Base-by-base conservation (phyloP, 2,113 vertebrate genomes). In the Galeopterus variegatus region DNA sequence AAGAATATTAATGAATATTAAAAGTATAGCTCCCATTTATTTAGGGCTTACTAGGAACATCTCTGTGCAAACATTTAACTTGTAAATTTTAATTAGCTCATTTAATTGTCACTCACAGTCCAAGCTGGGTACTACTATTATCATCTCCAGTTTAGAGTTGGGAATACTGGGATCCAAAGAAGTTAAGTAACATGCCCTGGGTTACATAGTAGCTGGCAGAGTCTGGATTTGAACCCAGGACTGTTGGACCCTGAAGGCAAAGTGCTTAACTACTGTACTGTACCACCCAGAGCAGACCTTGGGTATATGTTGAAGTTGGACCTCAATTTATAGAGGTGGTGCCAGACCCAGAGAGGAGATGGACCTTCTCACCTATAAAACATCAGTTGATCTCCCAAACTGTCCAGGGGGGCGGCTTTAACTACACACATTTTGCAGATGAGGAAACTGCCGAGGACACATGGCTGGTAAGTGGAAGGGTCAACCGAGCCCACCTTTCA, bases 181-280 rank as follows among this genome's bases (percentile, higher is more conserved):
- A 3, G 21, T 18, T 17, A 41, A 12, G 26, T n/a, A 6, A 50
- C 52, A 18, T 6, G 69, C 3, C 7, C 10, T 24, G 6, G 5
- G 21, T 41, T 65, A n/a, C n/a, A 52, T 1, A 11, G 14, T 5
- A 15, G 17, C 24, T 7, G 12, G 4, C 33, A 18, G 33, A 54
- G n/a, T 21, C 21, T 10, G 21, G 15, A 18, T 69, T 15, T 45
- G 93, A 62, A 18, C 14, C 28, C n/a, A 18, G 60, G 50, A 52
- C 73, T 0, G 13, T 24, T 10, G 7, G 72, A 19, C 9, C 21
- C 45, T 10, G 14, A 23, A 1, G 65, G 83, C 48, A 28, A 48
- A 19, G 15, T 23, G 31, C 5, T 4, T 2, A 67, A 19, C 26
- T 28, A 8, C 9, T 4, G 0, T 1, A 0, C 6, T 31, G 5